Evolutionary conservation across 1,140 invertebrate species (phyloP).

Genomic region (Lordiphosa stackelbergi): DNA sequence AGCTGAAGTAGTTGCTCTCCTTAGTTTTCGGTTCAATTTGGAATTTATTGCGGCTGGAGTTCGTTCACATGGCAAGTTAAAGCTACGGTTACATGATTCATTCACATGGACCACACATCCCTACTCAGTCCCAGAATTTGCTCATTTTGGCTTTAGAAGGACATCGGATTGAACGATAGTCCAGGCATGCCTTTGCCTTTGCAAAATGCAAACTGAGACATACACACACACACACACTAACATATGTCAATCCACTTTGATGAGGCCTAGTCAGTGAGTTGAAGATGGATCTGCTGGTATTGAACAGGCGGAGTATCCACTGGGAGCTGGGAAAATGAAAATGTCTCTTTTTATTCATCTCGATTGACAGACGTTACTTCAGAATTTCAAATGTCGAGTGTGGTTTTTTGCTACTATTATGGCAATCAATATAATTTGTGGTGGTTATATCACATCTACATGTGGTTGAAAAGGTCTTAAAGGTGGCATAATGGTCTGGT

Average conservation of each 20-base stretch:
- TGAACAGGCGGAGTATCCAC: slow-evolving; percentile 19
- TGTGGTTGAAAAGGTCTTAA: slow-evolving; percentile 19
- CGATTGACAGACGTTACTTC: slow-evolving; percentile 33
- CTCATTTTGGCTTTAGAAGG: slow-evolving; percentile 27
- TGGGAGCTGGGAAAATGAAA: slow-evolving; percentile 46
- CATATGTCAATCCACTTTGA: slow-evolving; percentile 65
- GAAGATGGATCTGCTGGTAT: slow-evolving; percentile 7
- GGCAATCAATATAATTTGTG: slow-evolving; percentile 3
- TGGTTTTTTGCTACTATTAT: no score
- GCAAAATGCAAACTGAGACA: slow-evolving; percentile 49
- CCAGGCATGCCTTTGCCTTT: slow-evolving; percentile 16
- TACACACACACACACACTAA: slow-evolving; percentile 51
- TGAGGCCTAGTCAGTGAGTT: slow-evolving; percentile 18
- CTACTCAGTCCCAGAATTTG: slow-evolving; percentile 22
- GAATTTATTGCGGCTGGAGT: slow-evolving; percentile 72
- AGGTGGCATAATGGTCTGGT: no score
- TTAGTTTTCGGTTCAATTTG: slow-evolving; percentile 50
- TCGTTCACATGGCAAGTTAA: slow-evolving; percentile 71
- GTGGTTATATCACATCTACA: slow-evolving; percentile 17
- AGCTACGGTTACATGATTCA: slow-evolving; percentile 61
- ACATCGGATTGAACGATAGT: slow-evolving; percentile 6
- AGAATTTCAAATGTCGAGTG: slow-evolving; percentile 10
- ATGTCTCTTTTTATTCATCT: slow-evolving; percentile 43
- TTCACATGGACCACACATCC: slow-evolving; percentile 27
- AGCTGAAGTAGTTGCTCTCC: slow-evolving; percentile 18